Evolutionary conservation across 2,888 invertebrate genomes (phyloP).

Genomic region (Zele albiditarsus): DNA sequence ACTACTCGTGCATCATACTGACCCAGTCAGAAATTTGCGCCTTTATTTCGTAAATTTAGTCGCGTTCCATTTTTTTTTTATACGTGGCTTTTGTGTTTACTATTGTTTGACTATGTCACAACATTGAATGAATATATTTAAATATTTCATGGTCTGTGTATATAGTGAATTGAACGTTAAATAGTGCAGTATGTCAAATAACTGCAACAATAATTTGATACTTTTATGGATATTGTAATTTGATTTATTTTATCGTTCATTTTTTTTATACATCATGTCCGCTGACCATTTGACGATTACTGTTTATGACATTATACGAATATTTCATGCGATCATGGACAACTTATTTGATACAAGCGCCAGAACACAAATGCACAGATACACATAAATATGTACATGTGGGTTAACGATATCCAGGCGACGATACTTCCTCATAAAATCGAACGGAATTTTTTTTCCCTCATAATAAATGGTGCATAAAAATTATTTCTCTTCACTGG

Average conservation of each 20-base stretch:
- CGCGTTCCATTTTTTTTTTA: not conserved
- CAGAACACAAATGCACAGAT: not conserved
- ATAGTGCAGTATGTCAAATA: conserved; percentile 40
- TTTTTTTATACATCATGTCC: not conserved
- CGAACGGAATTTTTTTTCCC: conserved; percentile 18
- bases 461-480: conserved; percentile 11
- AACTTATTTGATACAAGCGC: not conserved
- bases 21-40: not conserved
- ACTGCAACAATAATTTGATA: conserved; percentile 37
- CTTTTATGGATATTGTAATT: conserved; percentile 15
- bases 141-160: conserved; percentile 14
- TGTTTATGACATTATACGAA: conserved; percentile 35
- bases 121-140: conserved; percentile 1
- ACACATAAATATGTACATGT: conserved; percentile 1
- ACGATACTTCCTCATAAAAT: conserved; percentile 3
- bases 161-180: conserved; percentile 4
- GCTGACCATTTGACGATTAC: conserved; percentile 29
- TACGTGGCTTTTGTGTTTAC: not conserved
- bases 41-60: not conserved
- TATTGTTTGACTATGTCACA: not conserved
- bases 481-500: conserved; percentile 7
- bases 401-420: conserved; percentile 19
- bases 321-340: conserved; percentile 35
- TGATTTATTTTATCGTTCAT: conserved; percentile 3
- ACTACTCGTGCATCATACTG: not conserved